phyloP scores from a whole-genome alignment of 2,888 invertebrate species.

The Boloria euphrosyne region DNA sequence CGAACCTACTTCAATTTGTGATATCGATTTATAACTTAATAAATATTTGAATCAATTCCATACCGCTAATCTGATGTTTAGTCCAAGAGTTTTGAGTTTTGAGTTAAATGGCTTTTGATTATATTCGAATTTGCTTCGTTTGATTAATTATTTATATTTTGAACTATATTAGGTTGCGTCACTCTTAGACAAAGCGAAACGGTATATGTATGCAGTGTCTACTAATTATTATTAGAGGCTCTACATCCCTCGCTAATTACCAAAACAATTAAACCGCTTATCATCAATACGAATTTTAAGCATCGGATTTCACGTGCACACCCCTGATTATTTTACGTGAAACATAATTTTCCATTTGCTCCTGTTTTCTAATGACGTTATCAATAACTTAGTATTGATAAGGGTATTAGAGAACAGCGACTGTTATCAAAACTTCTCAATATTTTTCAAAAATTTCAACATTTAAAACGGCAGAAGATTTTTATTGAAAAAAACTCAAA shows the following conservation, averaged over 20 bases:
- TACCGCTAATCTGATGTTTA: too few species aligned
- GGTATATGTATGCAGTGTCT: constrained; percentile 8
- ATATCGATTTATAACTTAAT: too few species aligned
- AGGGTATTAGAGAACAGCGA: neutral
- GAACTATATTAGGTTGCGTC: constrained; percentile 2
- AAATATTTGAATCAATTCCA: too few species aligned
- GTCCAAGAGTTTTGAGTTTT: too few species aligned
- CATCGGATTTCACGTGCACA: constrained; percentile 50
- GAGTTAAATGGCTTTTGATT: too few species aligned
- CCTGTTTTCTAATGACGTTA: constrained; percentile 43
- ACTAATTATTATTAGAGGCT: constrained; percentile 37
- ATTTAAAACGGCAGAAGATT: too few species aligned
- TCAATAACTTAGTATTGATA: constrained; percentile 7
- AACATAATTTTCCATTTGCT: constrained; percentile 48
- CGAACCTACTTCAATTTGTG: too few species aligned
- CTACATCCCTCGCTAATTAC: constrained; percentile 61
- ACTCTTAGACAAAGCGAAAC: constrained; percentile 14
- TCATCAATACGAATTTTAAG: constrained; percentile 58
- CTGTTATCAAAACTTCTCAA: too few species aligned
- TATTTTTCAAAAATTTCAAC: too few species aligned
- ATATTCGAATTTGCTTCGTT: too few species aligned
- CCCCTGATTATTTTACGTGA: constrained; percentile 53
- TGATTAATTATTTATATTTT: too few species aligned
- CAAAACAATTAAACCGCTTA: constrained; percentile 73
- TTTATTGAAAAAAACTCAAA: neutral